Base-by-base conservation (phyloP, 2,888 invertebrate genomes). In the Cryptocheilus praepositus region DNA sequence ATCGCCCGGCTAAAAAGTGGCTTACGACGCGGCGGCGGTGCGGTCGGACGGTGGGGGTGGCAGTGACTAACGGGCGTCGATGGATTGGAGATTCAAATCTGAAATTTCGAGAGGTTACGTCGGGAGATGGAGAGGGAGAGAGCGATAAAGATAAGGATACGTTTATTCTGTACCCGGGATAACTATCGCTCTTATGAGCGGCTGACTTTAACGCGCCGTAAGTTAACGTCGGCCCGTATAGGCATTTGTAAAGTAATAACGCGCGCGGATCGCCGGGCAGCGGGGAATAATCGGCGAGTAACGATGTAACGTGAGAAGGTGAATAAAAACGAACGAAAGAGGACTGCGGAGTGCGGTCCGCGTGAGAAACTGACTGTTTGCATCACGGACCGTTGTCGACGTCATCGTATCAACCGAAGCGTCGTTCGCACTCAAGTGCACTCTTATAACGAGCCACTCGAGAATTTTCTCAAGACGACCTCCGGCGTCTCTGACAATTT, bases 31-130 rank as follows among this genome's bases (percentile, higher is more conserved):
- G 49, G 16, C 16, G 49, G 3, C 45, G 45, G 19, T 18, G 18
- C 13, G 18, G 16, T 16, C 19, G 18, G 55, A 55, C n/a, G 55
- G n/a, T 11, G 55, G 11, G 54, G 60, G 43, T 54, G 61, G 67
- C 71, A 58, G 67, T 69, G 74, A 73, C 66, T 73, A 75, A 75
- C 74, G 74, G 64, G 55, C 58, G 44, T 25, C 43, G 54, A 44
- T 57, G 63, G 55, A 62, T 66, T 62, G 60, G 64, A 68, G 74
- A 71, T 73, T 67, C 74, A 64, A 66, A 75, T 74, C 74, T 66
- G 62, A 67, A 64, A 68, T 74, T 67, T 72, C 72, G 68, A 72
- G 71, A 60, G 69, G 65, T 44, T 62, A 58, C 49, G 62, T 25
- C 44, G n/a, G 64, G 53, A 43, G 51, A 52, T 52, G 25, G 54